A percentile compares a stretch with the other conserved stretches of the same genome.
These are phyloP conservation scores for Cliona cf. orientalis DNA, from an alignment of 37 sponge, comb jelly and placozoan species.

Conservation along the genomic window DNA sequence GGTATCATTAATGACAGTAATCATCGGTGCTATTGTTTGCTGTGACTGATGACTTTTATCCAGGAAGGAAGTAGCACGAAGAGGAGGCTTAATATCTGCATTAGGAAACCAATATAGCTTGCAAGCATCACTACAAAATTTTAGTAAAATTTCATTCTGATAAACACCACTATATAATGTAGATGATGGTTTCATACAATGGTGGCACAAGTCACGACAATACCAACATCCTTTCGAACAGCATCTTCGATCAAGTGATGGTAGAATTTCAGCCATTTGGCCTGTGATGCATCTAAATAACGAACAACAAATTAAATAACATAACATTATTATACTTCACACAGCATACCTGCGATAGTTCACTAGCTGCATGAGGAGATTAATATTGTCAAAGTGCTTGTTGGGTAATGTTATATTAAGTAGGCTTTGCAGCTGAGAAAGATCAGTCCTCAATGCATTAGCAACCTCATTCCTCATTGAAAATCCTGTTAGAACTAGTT, in stretches of 20 bases:
- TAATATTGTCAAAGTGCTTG: background rate
- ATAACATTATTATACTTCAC: background rate
- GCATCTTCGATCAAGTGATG: slow-evolving; percentile 9
- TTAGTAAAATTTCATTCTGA: background rate
- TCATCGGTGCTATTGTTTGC: background rate
- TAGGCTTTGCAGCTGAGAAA: background rate
- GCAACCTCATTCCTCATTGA: background rate
- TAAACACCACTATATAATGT: slow-evolving; percentile 4
- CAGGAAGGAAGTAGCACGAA: slow-evolving; percentile 1
- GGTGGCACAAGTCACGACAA: slow-evolving; percentile 16
- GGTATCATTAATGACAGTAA: background rate
- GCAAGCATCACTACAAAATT: slow-evolving; percentile 5
- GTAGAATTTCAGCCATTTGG: background rate
- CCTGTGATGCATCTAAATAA: background rate
- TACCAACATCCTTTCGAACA: slow-evolving; percentile 20
- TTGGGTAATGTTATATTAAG: background rate
- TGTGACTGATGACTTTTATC: background rate
- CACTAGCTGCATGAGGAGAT: background rate
- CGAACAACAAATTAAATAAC: background rate
- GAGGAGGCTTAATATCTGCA: background rate
- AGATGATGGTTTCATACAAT: background rate
- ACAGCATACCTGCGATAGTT: slow-evolving; percentile 1
- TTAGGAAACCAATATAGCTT: background rate
- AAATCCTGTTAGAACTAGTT: background rate
- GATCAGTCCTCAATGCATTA: background rate